Evolutionary conservation across 2,797 vertebrate species (phyloP), one percentile per base, ranked within the genome.

Genomic region (Neoniphon sammara): DNA sequence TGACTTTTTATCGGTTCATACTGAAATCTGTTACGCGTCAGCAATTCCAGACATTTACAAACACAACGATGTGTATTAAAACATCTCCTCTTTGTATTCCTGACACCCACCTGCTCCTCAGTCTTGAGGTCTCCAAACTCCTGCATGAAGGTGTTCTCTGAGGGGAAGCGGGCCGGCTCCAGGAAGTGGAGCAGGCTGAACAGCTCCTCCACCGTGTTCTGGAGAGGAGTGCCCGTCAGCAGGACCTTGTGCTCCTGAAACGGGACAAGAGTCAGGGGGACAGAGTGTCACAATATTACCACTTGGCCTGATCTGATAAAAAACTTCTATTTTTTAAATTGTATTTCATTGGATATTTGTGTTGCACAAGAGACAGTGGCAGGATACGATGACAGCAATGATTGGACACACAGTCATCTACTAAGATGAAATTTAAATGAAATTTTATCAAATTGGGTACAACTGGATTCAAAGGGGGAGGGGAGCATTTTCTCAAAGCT

Each of bases 81-180:
- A n/a, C n/a, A 58, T 34, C 2, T 34, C 60, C 12, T 60, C 9
- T 1, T 11, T 30, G 18, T 25, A 17, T 0, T 53, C n/a, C 2
- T 0, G 0, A 1, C 10, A 0, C 76, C 83, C 42, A 99, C 98
- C 97, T 99, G 98, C 70, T 98, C 97, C 68, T 99, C 98, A 7
- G 97, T 98, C 92, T 99, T 99, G 23, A 99, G 94, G 88, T 99
- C 97, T 83, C 98, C 97, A 60, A 99, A 99, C 92, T 99, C 98
- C 87, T 98, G 96, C 97, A 99, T 98, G 91, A 99, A 99, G 2
- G 95, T 97, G 72, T 92, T 96, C 85, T 99, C 97, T 7, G 98
- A 97, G 75, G 97, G 96, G 90, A 99, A 99, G 56, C 96, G 96
- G 42, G 94, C 82, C 0, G 98, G 98, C 72, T 99, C 98, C 75